phyloP scores from a whole-genome alignment of 2,888 invertebrate species.

The Lithodes maja region DNA sequence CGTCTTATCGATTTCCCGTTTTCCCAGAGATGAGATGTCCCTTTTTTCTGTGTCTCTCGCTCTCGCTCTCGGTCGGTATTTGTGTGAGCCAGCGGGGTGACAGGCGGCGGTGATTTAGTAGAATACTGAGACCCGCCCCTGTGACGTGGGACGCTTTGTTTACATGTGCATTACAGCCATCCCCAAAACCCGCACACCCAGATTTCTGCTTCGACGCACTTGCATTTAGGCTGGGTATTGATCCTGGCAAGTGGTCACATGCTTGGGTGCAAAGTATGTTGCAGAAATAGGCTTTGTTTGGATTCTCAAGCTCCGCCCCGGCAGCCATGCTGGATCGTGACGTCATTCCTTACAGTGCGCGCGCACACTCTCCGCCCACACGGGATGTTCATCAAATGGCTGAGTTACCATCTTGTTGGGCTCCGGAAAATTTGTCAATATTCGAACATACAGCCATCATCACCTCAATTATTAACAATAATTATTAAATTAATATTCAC shows the following conservation, averaged over 20 bases:
- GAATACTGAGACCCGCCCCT: slow-evolving; percentile 47
- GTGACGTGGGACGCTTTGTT: slow-evolving; percentile 45
- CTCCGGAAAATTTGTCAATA: not conserved
- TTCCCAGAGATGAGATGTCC: slow-evolving; percentile 54
- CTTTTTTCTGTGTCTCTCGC: slow-evolving; percentile 37
- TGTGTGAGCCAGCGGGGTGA: slow-evolving; percentile 48
- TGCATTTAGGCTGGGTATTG: slow-evolving; percentile 53
- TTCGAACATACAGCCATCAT: not conserved
- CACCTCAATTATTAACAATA: slow-evolving; percentile 35
- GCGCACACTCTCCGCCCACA: slow-evolving; percentile 56
- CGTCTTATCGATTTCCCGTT: slow-evolving; percentile 59
- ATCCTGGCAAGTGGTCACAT: slow-evolving; percentile 52
- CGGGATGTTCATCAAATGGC: slow-evolving; percentile 51
- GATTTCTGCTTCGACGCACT: slow-evolving; percentile 60
- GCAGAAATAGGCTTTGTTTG: slow-evolving; percentile 65
- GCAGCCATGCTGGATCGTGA: slow-evolving; percentile 65
- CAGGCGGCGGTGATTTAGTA: slow-evolving; percentile 53
- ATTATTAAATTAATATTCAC: not conserved
- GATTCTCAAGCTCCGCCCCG: slow-evolving; percentile 52
- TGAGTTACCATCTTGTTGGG: slow-evolving; percentile 53
- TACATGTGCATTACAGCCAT: slow-evolving; percentile 51
- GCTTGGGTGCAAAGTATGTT: slow-evolving; percentile 52
- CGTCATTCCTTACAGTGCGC: slow-evolving; percentile 55
- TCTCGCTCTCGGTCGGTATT: slow-evolving; percentile 15
- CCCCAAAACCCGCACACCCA: slow-evolving; percentile 34